A percentile compares a stretch with the other conserved stretches of the same genome.
These are phyloP conservation scores for Pangasius macronema DNA, from an alignment of 2,797 vertebrate genomes.

Conservation along the genomic window DNA sequence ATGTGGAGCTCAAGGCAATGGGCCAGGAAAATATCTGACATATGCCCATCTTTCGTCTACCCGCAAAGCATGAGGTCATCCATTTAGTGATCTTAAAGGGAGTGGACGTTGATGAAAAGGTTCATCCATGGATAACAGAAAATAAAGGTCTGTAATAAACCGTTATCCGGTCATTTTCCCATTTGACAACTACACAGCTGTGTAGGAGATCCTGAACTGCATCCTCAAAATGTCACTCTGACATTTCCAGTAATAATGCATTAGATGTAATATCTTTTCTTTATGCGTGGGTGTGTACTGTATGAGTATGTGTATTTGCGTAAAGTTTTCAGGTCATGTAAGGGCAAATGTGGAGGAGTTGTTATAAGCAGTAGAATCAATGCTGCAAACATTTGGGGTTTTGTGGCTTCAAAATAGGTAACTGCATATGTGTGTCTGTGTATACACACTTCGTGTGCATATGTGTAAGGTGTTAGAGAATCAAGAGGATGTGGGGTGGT, in stretches of 20 bases:
- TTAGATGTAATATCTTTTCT: conserved; percentile 3
- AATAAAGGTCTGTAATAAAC: neutral
- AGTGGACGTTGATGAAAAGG: neutral
- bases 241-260: conserved; percentile 37
- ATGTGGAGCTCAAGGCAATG: conserved; percentile 16
- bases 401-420: conserved; percentile 37
- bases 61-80: conserved; percentile 47
- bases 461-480: conserved; percentile 19
- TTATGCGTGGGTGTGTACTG: conserved; percentile 11
- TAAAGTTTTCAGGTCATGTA: conserved; percentile 15
- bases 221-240: conserved; percentile 34
- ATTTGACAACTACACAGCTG: neutral
- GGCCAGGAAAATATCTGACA: conserved; percentile 48
- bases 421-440: neutral
- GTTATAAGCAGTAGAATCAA: conserved; percentile 18
- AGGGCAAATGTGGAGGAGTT: neutral
- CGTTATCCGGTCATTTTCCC: neutral
- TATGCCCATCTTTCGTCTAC: conserved; percentile 35
- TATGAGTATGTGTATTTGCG: conserved; percentile 3
- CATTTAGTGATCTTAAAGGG: conserved; percentile 22
- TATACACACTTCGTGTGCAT: neutral
- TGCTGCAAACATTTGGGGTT: conserved; percentile 4
- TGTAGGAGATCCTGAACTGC: neutral
- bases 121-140: neutral
- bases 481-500: conserved; percentile 37